Conservation (phyloP, 1,140 invertebrate genomes). For the Meloidogyne hapla region DNA sequence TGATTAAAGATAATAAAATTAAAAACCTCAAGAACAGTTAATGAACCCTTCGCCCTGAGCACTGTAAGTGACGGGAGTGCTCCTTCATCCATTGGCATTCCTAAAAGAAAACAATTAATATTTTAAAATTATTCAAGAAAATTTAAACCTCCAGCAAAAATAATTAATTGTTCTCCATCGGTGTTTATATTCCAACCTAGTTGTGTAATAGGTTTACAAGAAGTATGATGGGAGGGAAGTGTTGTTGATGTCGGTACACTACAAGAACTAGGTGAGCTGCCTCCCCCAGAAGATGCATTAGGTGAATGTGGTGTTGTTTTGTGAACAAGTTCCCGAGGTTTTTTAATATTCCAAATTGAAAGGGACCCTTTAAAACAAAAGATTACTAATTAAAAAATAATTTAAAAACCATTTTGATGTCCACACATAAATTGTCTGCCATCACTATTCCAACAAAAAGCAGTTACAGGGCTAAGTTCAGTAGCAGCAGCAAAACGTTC, state of each 20-base stretch:
- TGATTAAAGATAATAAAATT: background rate
- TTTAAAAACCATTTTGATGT: conserved; percentile 78
- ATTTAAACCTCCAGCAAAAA: conserved; percentile 67
- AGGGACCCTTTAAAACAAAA: conserved; percentile 10
- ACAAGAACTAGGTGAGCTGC: conserved; percentile 15
- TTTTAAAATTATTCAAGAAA: conserved; percentile 32
- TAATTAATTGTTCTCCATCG: conserved; percentile 62
- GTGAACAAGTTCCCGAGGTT: conserved; percentile 50
- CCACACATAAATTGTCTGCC: conserved; percentile 96
- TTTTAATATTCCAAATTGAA: conserved; percentile 57
- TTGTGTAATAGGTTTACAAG: conserved; percentile 53
- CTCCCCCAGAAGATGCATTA: conserved; percentile 7
- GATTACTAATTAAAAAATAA: background rate
- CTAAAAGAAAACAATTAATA: conserved; percentile 30
- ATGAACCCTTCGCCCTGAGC: conserved; percentile 89
- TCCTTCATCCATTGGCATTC: conserved; percentile 61
- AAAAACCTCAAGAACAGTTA: conserved; percentile 63
- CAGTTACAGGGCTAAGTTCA: conserved; percentile 69
- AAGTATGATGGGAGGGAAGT: background rate
- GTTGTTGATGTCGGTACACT: background rate
- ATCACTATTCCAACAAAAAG: conserved; percentile 91
- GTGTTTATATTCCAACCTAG: conserved; percentile 54
- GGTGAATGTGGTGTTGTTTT: conserved; percentile 54
- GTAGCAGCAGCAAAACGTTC: conserved; percentile 67
- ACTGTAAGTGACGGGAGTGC: conserved; percentile 74